A percentile compares a stretch with the other conserved stretches of the same genome.
Evolutionary conservation across 92 coral and sea anemone genomes (phyloP).

Genomic region (Desmophyllum pertusum): DNA sequence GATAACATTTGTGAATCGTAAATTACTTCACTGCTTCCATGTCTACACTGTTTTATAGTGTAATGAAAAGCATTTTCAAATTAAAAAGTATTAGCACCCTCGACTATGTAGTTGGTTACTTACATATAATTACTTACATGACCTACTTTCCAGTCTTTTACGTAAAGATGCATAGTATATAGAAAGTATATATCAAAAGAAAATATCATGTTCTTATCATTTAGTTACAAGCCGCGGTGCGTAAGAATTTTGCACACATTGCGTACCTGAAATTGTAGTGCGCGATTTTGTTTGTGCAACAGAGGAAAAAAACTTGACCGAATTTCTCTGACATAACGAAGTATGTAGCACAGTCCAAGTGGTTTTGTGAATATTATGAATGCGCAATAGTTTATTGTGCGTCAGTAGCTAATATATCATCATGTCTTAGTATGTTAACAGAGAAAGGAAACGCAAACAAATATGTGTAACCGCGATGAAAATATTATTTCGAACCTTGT

Average conservation of each 20-base stretch:
- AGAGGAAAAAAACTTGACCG: background rate
- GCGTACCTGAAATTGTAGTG: background rate
- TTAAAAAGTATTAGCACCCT: background rate
- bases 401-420: background rate
- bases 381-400: background rate
- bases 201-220: background rate
- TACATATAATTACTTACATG: background rate
- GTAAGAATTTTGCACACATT: background rate
- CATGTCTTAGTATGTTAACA: background rate
- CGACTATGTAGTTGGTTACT: background rate
- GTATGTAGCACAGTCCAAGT: background rate
- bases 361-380: background rate
- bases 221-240: background rate
- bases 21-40: background rate
- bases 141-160: background rate
- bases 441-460: background rate
- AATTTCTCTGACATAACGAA: background rate
- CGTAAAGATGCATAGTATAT: background rate
- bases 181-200: background rate
- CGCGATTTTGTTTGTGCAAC: background rate
- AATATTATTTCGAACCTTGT: background rate
- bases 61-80: background rate
- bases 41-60: background rate
- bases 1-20: background rate
- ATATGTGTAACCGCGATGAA: constrained; percentile 1